Evolutionary conservation across 2,113 vertebrate genomes (phyloP).

Genomic region (Irena cyanogastra): DNA sequence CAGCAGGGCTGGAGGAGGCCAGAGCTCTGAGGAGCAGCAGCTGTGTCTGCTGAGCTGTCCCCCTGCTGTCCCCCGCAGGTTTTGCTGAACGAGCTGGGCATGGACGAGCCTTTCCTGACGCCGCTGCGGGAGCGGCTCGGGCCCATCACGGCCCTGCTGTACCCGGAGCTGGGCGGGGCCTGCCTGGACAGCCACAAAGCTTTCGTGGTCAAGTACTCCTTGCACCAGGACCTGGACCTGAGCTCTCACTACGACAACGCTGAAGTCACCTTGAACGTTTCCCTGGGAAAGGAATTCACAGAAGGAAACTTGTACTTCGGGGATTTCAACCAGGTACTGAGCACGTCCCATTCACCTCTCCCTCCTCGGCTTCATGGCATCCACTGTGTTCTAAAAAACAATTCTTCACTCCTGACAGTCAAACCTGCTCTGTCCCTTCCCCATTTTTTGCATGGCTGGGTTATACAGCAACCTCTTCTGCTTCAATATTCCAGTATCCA

Average conservation of each 20-base stretch:
- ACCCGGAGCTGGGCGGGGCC: conserved; percentile 82
- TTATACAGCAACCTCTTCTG: background rate
- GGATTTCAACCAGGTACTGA: conserved; percentile 84
- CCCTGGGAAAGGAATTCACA: conserved; percentile 86
- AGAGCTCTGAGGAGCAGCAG: background rate
- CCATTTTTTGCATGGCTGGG: background rate
- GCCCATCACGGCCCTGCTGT: conserved; percentile 82
- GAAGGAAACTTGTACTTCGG: conserved; percentile 92
- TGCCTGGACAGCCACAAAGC: conserved; percentile 90
- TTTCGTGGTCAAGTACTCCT: conserved; percentile 89
- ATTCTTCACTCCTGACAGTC: background rate
- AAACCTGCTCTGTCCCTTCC: background rate
- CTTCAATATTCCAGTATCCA: background rate
- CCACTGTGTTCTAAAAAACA: background rate
- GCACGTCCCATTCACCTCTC: background rate
- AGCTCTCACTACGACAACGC: conserved; percentile 93
- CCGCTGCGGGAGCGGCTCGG: conserved; percentile 87
- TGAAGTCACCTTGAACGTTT: conserved; percentile 91
- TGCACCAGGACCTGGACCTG: conserved; percentile 82
- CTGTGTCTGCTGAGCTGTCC: background rate
- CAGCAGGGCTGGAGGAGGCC: background rate
- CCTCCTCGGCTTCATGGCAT: background rate
- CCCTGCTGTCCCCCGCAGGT: conserved; percentile 52
- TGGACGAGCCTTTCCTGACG: conserved; percentile 83
- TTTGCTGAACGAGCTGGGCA: conserved; percentile 86